phyloP scores from a whole-genome alignment of 1,140 invertebrate genomes.

The Mesaphorura yosii region DNA sequence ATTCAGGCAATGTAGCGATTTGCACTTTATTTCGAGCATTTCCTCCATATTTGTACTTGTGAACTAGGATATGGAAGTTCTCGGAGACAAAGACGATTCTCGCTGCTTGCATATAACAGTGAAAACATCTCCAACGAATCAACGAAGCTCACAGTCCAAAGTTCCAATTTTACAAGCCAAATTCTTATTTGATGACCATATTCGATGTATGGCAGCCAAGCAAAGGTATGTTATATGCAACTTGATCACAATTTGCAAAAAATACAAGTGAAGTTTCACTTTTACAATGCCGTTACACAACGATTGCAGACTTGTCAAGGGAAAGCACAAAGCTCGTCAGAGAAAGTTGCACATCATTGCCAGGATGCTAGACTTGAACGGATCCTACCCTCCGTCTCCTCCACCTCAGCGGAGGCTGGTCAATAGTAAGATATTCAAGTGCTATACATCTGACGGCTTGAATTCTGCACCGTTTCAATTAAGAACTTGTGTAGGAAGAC shows the following conservation, averaged over 20 bases:
- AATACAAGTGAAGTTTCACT: too few species aligned
- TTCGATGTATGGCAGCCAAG: conserved; percentile 90
- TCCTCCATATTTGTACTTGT: conserved; percentile 35
- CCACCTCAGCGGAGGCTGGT: conserved; percentile 19
- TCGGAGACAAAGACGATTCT: conserved; percentile 90
- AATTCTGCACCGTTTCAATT: too few species aligned
- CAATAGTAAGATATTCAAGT: conserved; percentile 12
- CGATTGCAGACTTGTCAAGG: conserved; percentile 58
- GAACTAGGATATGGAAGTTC: conserved; percentile 51
- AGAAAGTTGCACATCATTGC: conserved; percentile 94
- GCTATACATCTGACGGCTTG: too few species aligned
- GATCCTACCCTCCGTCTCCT: conserved; percentile 20
- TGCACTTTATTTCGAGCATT: conserved; percentile 22
- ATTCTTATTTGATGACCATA: conserved; percentile 97
- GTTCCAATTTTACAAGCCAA: conserved; percentile 74
- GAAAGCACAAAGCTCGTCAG: conserved; percentile 83
- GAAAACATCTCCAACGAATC: conserved; percentile 61
- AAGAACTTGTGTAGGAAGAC: too few species aligned
- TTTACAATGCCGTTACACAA: conserved; percentile 6
- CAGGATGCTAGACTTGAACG: conserved; percentile 64
- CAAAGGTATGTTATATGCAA: conserved; percentile 52
- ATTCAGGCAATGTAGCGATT: background rate
- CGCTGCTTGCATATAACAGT: conserved; percentile 90
- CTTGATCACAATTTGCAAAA: background rate
- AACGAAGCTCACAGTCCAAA: conserved; percentile 46